Evolutionary conservation across 2,797 vertebrate genomes (phyloP).

Genomic region (Hydrolagus colliei): DNA sequence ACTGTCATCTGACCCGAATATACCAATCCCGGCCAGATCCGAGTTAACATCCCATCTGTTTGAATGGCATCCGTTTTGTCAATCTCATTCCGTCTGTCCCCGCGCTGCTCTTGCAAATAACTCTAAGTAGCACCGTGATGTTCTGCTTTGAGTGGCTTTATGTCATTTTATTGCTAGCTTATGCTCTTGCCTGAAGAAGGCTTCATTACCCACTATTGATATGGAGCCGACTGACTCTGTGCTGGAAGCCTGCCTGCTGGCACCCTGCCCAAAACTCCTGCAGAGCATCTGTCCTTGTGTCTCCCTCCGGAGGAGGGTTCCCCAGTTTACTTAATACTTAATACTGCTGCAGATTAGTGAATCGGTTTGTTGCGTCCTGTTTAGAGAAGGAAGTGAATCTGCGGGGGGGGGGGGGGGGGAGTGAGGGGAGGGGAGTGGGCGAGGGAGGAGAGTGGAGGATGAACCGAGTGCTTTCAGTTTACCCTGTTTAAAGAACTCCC

Average conservation of each 20-base stretch:
- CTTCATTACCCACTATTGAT: constrained; percentile 30
- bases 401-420: no score
- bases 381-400: neutral
- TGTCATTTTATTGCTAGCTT: constrained; percentile 16
- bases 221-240: constrained; percentile 19
- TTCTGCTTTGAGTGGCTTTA: constrained; percentile 8
- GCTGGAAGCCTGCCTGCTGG: constrained; percentile 14
- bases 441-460: no score
- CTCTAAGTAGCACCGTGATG: neutral
- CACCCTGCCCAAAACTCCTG: constrained; percentile 4
- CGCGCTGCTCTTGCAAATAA: neutral
- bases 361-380: neutral
- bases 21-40: constrained; percentile 27
- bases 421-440: no score
- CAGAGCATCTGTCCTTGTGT: constrained; percentile 12
- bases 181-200: constrained; percentile 26
- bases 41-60: constrained; percentile 12
- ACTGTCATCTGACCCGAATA: constrained; percentile 40
- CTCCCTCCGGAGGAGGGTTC: constrained; percentile 20
- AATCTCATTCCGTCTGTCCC: constrained; percentile 4
- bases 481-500: no score
- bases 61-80: constrained; percentile 12
- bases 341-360: neutral
- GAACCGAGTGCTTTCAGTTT: no score
- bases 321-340: neutral